A percentile compares a stretch with the other conserved stretches of the same genome.
These are phyloP conservation scores for Palythoa grandiflora DNA, from an alignment of 92 coral and sea anemone species.

Conservation along the genomic window DNA sequence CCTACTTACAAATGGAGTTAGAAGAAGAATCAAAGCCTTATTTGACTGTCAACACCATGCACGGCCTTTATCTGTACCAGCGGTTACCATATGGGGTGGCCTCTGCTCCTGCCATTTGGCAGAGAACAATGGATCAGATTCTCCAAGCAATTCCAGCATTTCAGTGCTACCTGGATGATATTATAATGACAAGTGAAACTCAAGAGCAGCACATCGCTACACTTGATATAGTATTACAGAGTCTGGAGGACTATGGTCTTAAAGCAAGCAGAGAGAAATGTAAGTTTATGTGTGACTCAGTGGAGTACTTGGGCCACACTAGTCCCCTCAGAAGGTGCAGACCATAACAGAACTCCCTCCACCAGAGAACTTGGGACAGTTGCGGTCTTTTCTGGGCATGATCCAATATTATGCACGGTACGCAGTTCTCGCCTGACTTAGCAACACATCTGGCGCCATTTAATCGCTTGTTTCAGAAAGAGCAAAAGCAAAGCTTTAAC, in stretches of 20 bases:
- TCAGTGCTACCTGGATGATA: no score
- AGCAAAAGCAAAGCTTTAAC: background rate
- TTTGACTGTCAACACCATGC: background rate
- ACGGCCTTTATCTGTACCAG: background rate
- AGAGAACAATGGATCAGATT: background rate
- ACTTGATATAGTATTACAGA: no score
- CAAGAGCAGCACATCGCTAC: no score
- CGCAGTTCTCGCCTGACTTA: slow-evolving; percentile 11
- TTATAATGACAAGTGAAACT: no score
- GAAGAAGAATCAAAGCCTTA: background rate
- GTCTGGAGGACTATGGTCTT: background rate
- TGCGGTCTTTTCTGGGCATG: slow-evolving; percentile 27
- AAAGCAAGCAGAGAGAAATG: background rate
- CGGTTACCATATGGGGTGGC: background rate
- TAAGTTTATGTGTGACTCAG: slow-evolving; percentile 15
- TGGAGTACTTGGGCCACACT: background rate
- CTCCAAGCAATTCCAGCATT: background rate
- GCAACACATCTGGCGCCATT: slow-evolving; percentile 14
- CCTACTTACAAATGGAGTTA: no score
- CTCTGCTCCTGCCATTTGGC: background rate
- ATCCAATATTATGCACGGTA: background rate
- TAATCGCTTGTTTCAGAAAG: background rate
- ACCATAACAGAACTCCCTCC: slow-evolving; percentile 15
- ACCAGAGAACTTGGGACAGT: slow-evolving; percentile 24
- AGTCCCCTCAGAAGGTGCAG: background rate